Base-by-base conservation (phyloP, 37 sponge, comb jelly and placozoan genomes). In the Oopsacas minuta region DNA sequence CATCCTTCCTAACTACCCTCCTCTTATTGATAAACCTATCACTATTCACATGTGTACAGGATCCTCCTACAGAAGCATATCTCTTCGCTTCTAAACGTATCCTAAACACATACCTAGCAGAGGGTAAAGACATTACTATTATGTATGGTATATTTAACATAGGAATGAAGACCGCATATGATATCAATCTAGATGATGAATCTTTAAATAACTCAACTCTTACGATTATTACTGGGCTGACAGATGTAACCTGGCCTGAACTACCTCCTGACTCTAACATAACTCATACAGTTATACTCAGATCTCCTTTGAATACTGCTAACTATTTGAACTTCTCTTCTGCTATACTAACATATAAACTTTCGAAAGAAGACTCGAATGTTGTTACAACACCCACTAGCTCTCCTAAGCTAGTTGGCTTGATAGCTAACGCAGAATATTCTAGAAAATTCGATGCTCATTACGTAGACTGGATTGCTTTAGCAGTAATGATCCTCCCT, bases 91-190 rank as follows among this genome's bases (percentile, higher is more conserved):
- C 95, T 35, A 95, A 95, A 52, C 82, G 30, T 28, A 92, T 95
- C 46, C 86, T 95, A 32, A 95, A 95, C 83, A 88, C 91, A 22
- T 83, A 91, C 34, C 20, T 88, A 7, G 95, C 89, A 22, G 90
- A 92, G 37, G 90, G 90, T n/a, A 92, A 88, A 52, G 95, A 92
- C 86, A 36, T 95, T 0, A 95, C 95, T 7, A 53, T 95, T 22
- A 83, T 86, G 42, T 95, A 92, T 69, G 53, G 89, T 0, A 81
- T 95, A 38, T 92, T 87, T 88, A 95, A 95, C 81, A 81, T 91
- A 35, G 95, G 95, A 25, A 51, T 86, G 39, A 89, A 90, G 95
- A 92, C 51, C 42, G 89, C 38, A 7, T 61, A 35, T 52, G 81
- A 35, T 69, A 37, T 42, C 46, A 35, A n/a, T 36, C 52, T 36